Percentiles rank a stretch among this genome's conserved stretches.
Conservation (phyloP, 2,113 vertebrate genomes). For the Burhinus bistriatus region DNA sequence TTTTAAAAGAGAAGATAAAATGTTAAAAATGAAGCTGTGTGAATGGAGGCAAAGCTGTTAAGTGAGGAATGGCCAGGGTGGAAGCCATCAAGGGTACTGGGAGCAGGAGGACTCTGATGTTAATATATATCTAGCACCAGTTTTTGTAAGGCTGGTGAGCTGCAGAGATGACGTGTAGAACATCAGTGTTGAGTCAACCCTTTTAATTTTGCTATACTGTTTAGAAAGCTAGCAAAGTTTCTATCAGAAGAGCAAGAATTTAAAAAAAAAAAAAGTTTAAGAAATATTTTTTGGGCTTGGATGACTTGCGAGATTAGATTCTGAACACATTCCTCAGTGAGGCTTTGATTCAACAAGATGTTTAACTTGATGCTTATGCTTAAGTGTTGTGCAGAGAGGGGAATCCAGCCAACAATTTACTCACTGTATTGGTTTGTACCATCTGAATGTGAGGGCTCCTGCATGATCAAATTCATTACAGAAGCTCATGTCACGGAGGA, state of each 20-base stretch:
- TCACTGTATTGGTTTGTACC: not conserved
- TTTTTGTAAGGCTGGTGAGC: not conserved
- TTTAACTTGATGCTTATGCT: not conserved
- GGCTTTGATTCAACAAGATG: not conserved
- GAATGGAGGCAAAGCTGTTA: not conserved
- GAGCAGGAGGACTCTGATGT: not conserved
- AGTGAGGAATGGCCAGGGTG: not conserved
- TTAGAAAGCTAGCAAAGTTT: not conserved
- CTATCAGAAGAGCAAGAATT: not conserved
- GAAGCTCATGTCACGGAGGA: not conserved
- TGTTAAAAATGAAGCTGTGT: not conserved
- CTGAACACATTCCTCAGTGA: not conserved
- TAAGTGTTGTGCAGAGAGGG: not conserved
- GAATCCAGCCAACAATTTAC: not conserved
- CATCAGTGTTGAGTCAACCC: not conserved
- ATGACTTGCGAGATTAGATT: not conserved
- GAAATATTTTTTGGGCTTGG: not conserved
- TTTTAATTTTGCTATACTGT: not conserved
- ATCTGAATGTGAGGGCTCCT: not conserved
- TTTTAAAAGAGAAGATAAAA: conserved; percentile 21
- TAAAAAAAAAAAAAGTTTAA: not conserved
- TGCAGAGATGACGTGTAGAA: not conserved
- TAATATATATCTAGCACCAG: not conserved
- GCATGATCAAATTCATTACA: not conserved
- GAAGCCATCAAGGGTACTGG: not conserved